phyloP scores from a whole-genome alignment of 2,113 vertebrate species.

The Myanophis thanlyinensis region DNA sequence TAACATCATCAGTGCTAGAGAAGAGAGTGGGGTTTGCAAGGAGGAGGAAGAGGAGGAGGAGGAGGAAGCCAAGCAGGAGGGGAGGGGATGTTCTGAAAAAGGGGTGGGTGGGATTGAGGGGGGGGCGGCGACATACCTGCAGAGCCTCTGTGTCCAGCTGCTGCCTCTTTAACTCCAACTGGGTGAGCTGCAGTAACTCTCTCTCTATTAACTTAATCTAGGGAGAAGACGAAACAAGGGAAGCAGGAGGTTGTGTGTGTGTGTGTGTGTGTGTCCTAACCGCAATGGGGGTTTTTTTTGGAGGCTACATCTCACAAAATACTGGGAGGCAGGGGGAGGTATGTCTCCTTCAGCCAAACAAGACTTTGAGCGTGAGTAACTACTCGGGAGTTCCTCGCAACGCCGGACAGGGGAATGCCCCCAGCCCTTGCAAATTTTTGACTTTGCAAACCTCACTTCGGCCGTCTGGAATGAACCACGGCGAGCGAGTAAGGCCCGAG shows the following conservation, averaged over 20 bases:
- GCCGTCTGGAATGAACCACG: too few species aligned
- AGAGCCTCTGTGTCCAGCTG: slow-evolving; percentile 90
- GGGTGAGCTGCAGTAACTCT: slow-evolving; percentile 98
- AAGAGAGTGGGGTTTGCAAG: too few species aligned
- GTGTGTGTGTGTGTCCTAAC: slow-evolving; percentile 32
- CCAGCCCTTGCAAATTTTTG: background rate
- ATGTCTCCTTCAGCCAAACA: background rate
- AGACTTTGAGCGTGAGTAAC: background rate
- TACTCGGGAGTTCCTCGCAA: background rate
- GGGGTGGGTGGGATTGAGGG: slow-evolving; percentile 52
- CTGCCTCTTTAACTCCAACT: slow-evolving; percentile 96
- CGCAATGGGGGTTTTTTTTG: slow-evolving; percentile 32
- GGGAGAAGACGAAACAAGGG: slow-evolving; percentile 81
- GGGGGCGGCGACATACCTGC: slow-evolving; percentile 84
- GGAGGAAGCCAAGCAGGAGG: slow-evolving; percentile 1
- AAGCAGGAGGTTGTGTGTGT: background rate
- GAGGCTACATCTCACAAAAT: background rate
- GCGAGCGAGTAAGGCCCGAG: too few species aligned
- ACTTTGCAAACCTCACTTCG: background rate
- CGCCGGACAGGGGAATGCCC: background rate
- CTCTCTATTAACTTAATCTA: slow-evolving; percentile 98
- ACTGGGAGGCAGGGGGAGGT: background rate
- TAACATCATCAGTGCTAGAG: too few species aligned
- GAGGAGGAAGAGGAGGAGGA: background rate
- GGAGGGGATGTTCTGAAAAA: slow-evolving; percentile 32